These are phyloP conservation scores for Spodoptera littoralis DNA, from an alignment of 2,888 invertebrate genomes.

Conservation along the genomic window DNA sequence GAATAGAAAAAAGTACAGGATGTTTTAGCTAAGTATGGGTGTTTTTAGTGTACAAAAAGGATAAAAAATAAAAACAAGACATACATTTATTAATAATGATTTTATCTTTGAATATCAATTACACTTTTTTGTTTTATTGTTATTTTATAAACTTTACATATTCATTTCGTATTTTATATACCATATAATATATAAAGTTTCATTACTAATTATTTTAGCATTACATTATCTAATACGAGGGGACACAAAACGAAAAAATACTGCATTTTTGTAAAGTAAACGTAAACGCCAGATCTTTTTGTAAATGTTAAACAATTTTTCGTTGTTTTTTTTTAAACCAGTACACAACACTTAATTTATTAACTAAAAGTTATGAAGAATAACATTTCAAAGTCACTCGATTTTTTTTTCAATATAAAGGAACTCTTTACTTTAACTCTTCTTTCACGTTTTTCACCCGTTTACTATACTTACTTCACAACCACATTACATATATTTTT, in stretches of 20 bases:
- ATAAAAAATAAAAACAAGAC: constrained; percentile 40
- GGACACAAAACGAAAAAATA: constrained; percentile 30
- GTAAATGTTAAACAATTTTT: constrained; percentile 49
- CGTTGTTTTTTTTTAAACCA: constrained; percentile 67
- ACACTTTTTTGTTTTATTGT: constrained; percentile 79
- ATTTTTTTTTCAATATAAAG: constrained; percentile 67
- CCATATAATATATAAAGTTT: constrained; percentile 72
- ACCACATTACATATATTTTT: constrained; percentile 75
- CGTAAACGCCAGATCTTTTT: constrained; percentile 48
- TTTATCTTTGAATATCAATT: constrained; percentile 85
- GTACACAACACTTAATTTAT: constrained; percentile 57
- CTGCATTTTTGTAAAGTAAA: constrained; percentile 38
- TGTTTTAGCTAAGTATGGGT: no score
- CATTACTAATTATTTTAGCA: constrained; percentile 66
- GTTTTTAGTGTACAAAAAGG: not conserved
- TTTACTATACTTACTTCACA: constrained; percentile 82
- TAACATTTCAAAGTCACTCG: constrained; percentile 77
- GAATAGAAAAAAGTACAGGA: no score
- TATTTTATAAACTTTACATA: constrained; percentile 82
- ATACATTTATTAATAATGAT: constrained; percentile 84
- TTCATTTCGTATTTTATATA: constrained; percentile 68
- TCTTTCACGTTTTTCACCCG: constrained; percentile 60
- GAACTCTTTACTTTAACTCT: constrained; percentile 68
- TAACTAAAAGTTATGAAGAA: constrained; percentile 66
- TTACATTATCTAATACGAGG: constrained; percentile 54